Conservation (phyloP, 2,797 vertebrate genomes). For the Acomys russatus region DNA sequence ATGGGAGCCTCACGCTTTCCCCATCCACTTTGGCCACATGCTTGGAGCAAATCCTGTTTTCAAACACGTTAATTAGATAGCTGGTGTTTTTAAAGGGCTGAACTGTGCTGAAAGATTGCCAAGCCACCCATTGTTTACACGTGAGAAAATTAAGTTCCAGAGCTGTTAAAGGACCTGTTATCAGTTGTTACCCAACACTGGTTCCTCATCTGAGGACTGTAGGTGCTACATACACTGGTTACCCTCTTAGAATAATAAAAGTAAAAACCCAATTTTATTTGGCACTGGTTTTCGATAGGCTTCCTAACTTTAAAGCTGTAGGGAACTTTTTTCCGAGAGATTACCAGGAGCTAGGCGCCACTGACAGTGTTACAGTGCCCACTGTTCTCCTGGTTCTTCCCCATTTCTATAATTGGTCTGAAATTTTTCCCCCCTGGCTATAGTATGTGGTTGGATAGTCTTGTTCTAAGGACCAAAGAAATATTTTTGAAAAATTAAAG, state of each 20-base stretch:
- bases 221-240: neutral
- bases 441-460: neutral
- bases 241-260: conserved; percentile 45
- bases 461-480: conserved; percentile 25
- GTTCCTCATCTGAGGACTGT: neutral
- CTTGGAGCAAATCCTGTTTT: conserved; percentile 37
- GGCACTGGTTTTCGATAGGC: neutral
- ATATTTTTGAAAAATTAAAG: conserved; percentile 53
- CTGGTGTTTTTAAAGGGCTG: conserved; percentile 14
- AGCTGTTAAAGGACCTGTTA: conserved; percentile 19
- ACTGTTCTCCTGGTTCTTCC: neutral
- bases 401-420: neutral
- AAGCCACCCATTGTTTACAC: neutral
- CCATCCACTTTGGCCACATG: conserved; percentile 49
- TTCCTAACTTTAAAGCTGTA: conserved; percentile 12
- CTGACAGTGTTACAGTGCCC: neutral
- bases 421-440: conserved; percentile 29
- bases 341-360: neutral
- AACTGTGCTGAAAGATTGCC: conserved; percentile 23
- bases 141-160: conserved; percentile 34
- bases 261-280: neutral
- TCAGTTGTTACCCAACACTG: neutral
- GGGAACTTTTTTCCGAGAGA: neutral
- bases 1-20: neutral
- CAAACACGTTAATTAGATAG: conserved; percentile 25